Evolutionary conservation across 2,797 vertebrate genomes (phyloP), one percentile per base, ranked within the genome.

Genomic region (Podargus strigoides): DNA sequence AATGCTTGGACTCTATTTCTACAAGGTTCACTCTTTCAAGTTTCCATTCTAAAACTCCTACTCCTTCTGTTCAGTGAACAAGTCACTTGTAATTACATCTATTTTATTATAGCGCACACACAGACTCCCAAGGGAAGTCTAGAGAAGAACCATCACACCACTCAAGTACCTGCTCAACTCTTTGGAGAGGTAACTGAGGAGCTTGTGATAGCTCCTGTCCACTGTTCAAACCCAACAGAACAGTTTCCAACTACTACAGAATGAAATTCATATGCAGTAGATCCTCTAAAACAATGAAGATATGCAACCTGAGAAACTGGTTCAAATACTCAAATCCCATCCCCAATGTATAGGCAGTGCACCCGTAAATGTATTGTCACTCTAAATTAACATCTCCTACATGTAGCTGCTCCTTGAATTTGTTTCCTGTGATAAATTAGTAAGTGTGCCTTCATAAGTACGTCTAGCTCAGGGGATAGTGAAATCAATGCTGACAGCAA

Each of bases 401-500:
- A 50, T 39, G 49, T 69, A 70, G 60, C 60, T 87, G 39, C 30
- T 83, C 41, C 53, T 90, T 73, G 44, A 94, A 66, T 53, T 58
- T 67, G 17, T 82, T 95, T 89, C 49, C 42, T 32, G 32, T 89
- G 70, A 72, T 74, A 92, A 96, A 82, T 69, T 46, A 56, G 21
- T 53, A 94, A 76, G 36, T 44, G 21, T 72, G 73, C 34, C 59
- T 85, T 93, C n/a, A 7, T 64, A 93, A 87, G 26, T 72, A 68
- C 37, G 9, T 62, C 70, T 86, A 88, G 42, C 58, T 95, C 30
- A 56, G 69, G 63, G 80, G 37, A 87, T 80, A 92, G 78, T 56
- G 9, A 90, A 94, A 95, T 75, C 55, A 94, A 87, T 21, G 41
- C 14, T 58, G 56, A 44, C 50, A 95, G 41, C 76, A 93, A 93